Conservation (phyloP, 1,140 invertebrate species). For the Pygmarrhopalites habei region DNA sequence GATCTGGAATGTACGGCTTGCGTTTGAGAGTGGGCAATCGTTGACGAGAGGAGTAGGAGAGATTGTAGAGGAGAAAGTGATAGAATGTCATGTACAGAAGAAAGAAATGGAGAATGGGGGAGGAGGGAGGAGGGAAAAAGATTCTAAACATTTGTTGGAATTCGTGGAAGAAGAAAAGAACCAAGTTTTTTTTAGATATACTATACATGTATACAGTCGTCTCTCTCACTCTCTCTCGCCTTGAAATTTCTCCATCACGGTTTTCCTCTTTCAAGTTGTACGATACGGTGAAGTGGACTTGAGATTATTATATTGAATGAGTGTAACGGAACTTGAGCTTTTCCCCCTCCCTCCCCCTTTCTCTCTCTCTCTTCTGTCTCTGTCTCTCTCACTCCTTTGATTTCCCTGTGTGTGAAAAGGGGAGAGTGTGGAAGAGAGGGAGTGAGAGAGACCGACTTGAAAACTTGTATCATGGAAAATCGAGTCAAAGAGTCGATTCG, state of each 20-base stretch:
- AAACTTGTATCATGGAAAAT: too few species aligned
- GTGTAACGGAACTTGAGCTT: neutral
- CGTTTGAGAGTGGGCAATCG: too few species aligned
- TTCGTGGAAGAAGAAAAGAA: neutral
- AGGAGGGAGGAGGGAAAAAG: neutral
- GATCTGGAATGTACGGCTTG: too few species aligned
- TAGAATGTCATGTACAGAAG: constrained; percentile 3
- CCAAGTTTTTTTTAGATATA: neutral
- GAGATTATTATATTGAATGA: neutral
- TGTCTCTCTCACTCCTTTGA: neutral
- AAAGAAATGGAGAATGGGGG: neutral
- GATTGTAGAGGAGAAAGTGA: constrained; percentile 1
- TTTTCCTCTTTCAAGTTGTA: too few species aligned
- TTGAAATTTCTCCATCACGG: too few species aligned
- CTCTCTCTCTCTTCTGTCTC: neutral
- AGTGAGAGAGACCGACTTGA: too few species aligned
- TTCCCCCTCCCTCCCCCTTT: neutral
- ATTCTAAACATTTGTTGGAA: neutral
- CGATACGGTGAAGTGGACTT: neutral
- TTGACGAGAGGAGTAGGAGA: too few species aligned
- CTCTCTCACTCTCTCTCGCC: too few species aligned
- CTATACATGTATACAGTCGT: too few species aligned
- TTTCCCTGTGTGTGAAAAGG: neutral
- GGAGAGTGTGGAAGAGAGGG: too few species aligned
- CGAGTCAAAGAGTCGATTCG: too few species aligned